Percentiles rank a stretch among this genome's conserved stretches.
phyloP scores from a whole-genome alignment of 1,140 invertebrate genomes.

The Asbolus verrucosus region DNA sequence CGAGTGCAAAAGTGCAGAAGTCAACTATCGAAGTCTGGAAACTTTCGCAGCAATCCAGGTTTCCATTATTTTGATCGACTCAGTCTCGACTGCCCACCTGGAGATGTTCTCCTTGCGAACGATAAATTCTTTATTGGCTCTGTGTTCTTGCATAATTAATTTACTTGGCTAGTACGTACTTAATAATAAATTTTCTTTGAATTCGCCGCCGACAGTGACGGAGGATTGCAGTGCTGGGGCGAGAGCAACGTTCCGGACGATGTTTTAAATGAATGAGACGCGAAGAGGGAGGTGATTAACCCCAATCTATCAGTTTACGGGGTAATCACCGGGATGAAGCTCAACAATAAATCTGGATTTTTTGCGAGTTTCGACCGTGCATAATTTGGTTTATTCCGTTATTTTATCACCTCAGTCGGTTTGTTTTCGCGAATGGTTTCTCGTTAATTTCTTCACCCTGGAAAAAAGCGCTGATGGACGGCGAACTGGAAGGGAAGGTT shows the following conservation, averaged over 20 bases:
- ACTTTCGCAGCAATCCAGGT: too few relatives aligned
- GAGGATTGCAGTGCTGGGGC: slow-evolving; percentile 29
- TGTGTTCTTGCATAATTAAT: too few relatives aligned
- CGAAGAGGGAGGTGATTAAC: slow-evolving; percentile 50
- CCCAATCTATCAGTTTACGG: slow-evolving; percentile 53
- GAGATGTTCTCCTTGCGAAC: too few relatives aligned
- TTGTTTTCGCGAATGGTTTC: too few relatives aligned
- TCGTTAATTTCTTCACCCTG: slow-evolving; percentile 8
- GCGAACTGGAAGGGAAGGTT: not conserved
- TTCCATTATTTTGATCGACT: too few relatives aligned
- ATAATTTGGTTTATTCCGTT: slow-evolving; percentile 22
- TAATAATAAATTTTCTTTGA: slow-evolving; percentile 50
- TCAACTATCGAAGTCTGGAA: too few relatives aligned
- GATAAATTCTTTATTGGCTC: slow-evolving; percentile 47
- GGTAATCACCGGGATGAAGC: slow-evolving; percentile 47
- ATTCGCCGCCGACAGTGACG: slow-evolving; percentile 41
- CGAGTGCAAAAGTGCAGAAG: too few relatives aligned
- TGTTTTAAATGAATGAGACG: slow-evolving; percentile 43
- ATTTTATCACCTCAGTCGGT: slow-evolving; percentile 2
- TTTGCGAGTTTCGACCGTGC: slow-evolving; percentile 24
- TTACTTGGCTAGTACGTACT: too few relatives aligned
- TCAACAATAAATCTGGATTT: slow-evolving; percentile 47
- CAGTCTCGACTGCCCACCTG: too few relatives aligned
- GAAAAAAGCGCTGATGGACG: not conserved
- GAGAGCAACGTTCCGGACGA: slow-evolving; percentile 1